These are phyloP conservation scores for Podarcis siculus DNA, from an alignment of 2,797 vertebrate species.

Conservation along the genomic window DNA sequence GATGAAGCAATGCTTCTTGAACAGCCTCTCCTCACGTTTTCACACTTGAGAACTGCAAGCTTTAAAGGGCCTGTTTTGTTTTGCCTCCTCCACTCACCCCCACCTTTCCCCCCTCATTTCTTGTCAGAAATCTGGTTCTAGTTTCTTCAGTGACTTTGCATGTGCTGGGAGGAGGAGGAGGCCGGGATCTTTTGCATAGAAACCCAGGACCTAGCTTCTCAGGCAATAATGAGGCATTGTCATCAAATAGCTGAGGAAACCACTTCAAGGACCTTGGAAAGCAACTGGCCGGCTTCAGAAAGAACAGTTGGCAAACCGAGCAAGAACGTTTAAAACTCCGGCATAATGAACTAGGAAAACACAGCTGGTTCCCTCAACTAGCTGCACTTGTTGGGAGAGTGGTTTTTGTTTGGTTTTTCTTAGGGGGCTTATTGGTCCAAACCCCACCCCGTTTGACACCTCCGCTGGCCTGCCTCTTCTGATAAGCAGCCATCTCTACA, in stretches of 20 bases:
- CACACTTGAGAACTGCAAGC: conserved; percentile 73
- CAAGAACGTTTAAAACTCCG: conserved; percentile 67
- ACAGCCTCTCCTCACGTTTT: conserved; percentile 75
- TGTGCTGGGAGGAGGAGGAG: conserved; percentile 71
- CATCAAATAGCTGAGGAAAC: conserved; percentile 81
- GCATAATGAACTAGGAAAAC: conserved; percentile 68
- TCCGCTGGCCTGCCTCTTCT: conserved; percentile 3
- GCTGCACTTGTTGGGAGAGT: conserved; percentile 40
- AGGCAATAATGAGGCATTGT: conserved; percentile 79
- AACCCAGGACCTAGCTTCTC: conserved; percentile 79
- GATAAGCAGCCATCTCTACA: neutral
- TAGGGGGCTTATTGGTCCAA: conserved; percentile 50
- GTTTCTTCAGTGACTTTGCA: conserved; percentile 79
- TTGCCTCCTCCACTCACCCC: too few species aligned
- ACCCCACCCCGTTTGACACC: conserved; percentile 32
- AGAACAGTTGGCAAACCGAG: conserved; percentile 74
- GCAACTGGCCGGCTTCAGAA: conserved; percentile 78
- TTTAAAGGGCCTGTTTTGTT: conserved; percentile 69
- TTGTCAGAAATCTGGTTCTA: conserved; percentile 85
- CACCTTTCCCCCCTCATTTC: conserved; percentile 20
- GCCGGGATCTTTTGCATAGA: conserved; percentile 76
- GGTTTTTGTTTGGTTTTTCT: conserved; percentile 39
- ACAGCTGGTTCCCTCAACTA: conserved; percentile 68
- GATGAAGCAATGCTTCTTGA: conserved; percentile 61
- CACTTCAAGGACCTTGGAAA: conserved; percentile 81